Base-by-base conservation (phyloP, 1,140 invertebrate genomes). In the Ceratina australensis region DNA sequence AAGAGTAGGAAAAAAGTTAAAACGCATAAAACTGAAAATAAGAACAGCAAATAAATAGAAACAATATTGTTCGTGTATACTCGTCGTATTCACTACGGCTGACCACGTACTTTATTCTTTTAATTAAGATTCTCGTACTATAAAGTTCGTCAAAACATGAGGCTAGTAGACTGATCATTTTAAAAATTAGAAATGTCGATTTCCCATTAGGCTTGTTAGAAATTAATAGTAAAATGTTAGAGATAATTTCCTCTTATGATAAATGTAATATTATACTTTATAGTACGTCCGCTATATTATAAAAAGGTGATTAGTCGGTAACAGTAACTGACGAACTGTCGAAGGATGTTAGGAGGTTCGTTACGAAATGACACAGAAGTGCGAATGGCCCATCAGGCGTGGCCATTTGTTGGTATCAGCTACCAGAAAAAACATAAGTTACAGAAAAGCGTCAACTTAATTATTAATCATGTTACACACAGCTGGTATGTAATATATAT, bases 401-500 rank as follows among this genome's bases (percentile, higher is more conserved):
- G 81, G 77, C 78, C 84, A 82, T 78, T 82, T 87, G 33, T 42
- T 85, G 71, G 87, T 85, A 88, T 86, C 86, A 85, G 33, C 87
- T 87, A 88, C 88, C 86, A 91, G 33, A 42, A 89, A 91, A 90
- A 88, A 91, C 88, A 91, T 85, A 90, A 89, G 88, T 90, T 92
- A 91, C 88, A 89, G 87, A 90, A 88, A 91, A 91, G 90, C 89
- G 79, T 89, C 89, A 91, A 91, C 88, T 89, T 90, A 92, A 89
- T 91, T 89, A 89, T 91, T 89, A 90, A 90, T 92, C 81, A 92
- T 92, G 91, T 92, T 92, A 92, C 91, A 92, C 91, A 92, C 91
- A 92, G 91, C 91, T 92, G 88, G 91, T 90, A 92, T 92, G 87
- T 92, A 92, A 92, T 91, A 89, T 88, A 82, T 87, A 90, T 90